Base-by-base conservation (phyloP, 2,113 vertebrate species). In the Gopherus evgoodei region DNA sequence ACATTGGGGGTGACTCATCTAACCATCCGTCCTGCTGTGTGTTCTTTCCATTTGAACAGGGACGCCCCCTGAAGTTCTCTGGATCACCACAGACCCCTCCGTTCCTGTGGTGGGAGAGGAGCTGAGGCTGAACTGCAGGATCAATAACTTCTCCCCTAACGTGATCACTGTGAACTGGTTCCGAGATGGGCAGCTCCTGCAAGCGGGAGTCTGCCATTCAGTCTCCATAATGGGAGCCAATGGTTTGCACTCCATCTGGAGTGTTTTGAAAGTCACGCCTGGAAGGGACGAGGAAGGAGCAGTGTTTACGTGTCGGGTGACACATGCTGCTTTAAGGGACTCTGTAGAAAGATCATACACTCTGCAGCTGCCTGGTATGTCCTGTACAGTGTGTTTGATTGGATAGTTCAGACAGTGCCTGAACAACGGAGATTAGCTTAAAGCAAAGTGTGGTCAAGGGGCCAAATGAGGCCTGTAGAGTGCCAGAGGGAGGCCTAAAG, bases 221-320 rank as follows among this genome's bases (percentile, higher is more conserved):
- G 94, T 96, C 7, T 95, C 96, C 5, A 96, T 97, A 50, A 93
- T 97, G 14, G 97, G 97, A 83, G 42, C 93, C 81, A 97, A 90
- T 0, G 98, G 98, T 13, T 95, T 96, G 35, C 95, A 97, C 83
- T 98, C 96, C 57, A 97, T 97, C 96, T 97, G 95, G 91, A 97
- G 86, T 57, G 96, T 98, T 57, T 94, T 98, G 42, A 98, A 94
- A 83, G 78, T 97, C 44, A 96, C 21, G 8, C 95, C 91, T 14
- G 57, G 29, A 12, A 6, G 42, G 14, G 52, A 56, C 4, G n/a
- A 94, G 52, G 49, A 52, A 21, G 91, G 93, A 22, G 87, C 87
- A 2, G 4, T 22, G 65, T 87, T 96, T 84, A 94, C 22, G 3
- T 65, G 97, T 44, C 4, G 11, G 72, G 96, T 97, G 84, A 93